phyloP scores from a whole-genome alignment of 2,113 vertebrate genomes.

The Balaeniceps rex region DNA sequence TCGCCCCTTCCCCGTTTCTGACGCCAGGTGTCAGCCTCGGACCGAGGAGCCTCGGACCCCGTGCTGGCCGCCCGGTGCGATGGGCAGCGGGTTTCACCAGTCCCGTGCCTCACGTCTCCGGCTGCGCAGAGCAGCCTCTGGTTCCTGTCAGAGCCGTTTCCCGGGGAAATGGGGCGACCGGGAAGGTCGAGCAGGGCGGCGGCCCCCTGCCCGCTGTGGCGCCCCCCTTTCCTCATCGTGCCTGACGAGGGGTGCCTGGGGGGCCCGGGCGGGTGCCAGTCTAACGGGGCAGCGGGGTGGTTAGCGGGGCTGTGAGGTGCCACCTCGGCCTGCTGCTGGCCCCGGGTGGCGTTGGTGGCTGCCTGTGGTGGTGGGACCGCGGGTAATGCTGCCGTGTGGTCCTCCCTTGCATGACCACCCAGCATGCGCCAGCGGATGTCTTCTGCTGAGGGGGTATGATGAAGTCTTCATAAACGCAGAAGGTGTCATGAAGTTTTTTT shows the following conservation, averaged over 20 bases:
- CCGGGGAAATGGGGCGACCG: rapidly evolving
- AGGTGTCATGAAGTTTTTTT: no score
- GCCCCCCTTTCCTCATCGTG: no score
- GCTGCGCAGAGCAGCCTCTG: background rate
- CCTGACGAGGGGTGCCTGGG: no score
- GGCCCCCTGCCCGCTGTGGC: background rate
- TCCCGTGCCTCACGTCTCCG: background rate
- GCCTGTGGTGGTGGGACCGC: background rate
- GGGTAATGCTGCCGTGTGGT: rapidly evolving
- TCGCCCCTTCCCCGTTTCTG: background rate
- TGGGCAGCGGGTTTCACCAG: background rate
- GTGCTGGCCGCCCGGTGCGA: background rate
- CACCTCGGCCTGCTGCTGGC: background rate
- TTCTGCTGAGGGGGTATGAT: background rate
- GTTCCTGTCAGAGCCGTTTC: background rate
- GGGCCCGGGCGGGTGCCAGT: background rate
- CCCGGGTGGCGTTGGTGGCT: background rate
- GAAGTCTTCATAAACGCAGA: rapidly evolving
- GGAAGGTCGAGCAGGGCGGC: no score
- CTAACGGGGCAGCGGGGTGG: background rate
- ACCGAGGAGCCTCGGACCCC: no score
- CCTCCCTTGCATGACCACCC: background rate
- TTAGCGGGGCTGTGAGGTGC: background rate
- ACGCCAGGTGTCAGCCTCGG: background rate
- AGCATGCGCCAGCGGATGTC: rapidly evolving